These are phyloP conservation scores for Sciurus niger DNA, from an alignment of 2,113 vertebrate species.

Conservation along the genomic window DNA sequence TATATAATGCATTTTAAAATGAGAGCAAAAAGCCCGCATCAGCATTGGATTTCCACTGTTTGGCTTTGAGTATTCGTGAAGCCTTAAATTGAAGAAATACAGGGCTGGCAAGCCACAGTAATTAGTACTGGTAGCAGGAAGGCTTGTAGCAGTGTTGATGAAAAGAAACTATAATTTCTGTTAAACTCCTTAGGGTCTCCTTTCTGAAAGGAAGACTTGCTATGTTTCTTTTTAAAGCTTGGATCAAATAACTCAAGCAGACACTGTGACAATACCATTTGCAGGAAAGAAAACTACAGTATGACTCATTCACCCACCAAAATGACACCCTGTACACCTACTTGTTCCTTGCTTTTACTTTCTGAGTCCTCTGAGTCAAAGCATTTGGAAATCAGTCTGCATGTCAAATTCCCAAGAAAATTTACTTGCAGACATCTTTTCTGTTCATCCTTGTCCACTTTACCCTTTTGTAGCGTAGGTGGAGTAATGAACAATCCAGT, in stretches of 20 bases:
- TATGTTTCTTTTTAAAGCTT: slow-evolving; percentile 75
- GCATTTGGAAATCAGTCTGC: slow-evolving; percentile 65
- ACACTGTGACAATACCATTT: slow-evolving; percentile 64
- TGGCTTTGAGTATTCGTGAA: slow-evolving; percentile 43
- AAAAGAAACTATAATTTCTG: slow-evolving; percentile 71
- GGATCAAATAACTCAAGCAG: slow-evolving; percentile 78
- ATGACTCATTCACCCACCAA: slow-evolving; percentile 71
- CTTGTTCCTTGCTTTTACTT: slow-evolving; percentile 74
- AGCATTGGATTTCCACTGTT: slow-evolving; percentile 63
- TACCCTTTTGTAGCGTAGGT: neutral
- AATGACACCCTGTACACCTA: slow-evolving; percentile 74
- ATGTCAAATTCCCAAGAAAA: slow-evolving; percentile 23
- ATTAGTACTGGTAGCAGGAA: slow-evolving; percentile 66
- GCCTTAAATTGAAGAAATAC: slow-evolving; percentile 37
- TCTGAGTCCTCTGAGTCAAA: slow-evolving; percentile 68
- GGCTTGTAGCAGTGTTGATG: slow-evolving; percentile 64
- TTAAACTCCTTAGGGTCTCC: slow-evolving; percentile 69
- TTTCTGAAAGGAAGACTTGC: slow-evolving; percentile 67
- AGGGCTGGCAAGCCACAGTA: slow-evolving; percentile 34
- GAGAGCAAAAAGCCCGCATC: slow-evolving; percentile 32
- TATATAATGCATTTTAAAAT: slow-evolving; percentile 69
- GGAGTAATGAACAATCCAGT: neutral
- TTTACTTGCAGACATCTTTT: neutral
- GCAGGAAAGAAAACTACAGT: slow-evolving; percentile 54
- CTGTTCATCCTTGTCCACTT: slow-evolving; percentile 42